Conservation (phyloP, 2,888 invertebrate genomes). For the Syrista parreyssii region DNA sequence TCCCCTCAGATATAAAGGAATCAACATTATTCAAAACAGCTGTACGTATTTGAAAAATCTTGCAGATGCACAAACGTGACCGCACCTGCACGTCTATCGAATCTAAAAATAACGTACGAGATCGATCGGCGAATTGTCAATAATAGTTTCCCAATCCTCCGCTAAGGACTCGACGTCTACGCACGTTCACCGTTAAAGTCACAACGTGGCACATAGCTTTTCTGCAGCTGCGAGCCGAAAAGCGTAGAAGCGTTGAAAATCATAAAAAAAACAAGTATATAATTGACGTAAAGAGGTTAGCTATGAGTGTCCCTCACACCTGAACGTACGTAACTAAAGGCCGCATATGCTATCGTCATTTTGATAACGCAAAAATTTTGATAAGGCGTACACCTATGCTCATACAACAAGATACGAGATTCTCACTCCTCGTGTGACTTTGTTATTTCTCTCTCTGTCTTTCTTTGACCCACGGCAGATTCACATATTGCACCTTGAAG, state of each 20-base stretch:
- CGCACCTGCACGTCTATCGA: neutral
- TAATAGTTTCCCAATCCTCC: neutral
- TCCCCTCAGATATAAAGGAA: neutral
- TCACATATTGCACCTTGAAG: neutral
- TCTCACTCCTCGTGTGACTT: neutral
- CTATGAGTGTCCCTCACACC: neutral
- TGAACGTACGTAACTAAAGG: neutral
- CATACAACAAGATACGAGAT: neutral
- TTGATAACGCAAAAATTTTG: neutral
- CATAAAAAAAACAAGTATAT: neutral
- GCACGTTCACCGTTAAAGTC: neutral
- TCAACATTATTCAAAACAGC: neutral
- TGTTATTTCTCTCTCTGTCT: neutral
- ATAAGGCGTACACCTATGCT: neutral
- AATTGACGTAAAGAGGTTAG: neutral
- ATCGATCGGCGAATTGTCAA: neutral
- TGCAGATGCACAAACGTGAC: neutral
- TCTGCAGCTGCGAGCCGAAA: neutral
- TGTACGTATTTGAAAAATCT: neutral
- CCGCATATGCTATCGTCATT: neutral
- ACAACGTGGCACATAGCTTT: neutral
- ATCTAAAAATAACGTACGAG: neutral
- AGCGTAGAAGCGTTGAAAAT: neutral
- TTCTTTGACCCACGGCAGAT: neutral
- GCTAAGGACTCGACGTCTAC: neutral